A percentile compares a stretch with the other conserved stretches of the same genome.
Evolutionary conservation across 30 jellyfish, hydroid and myxozoan species (phyloP).

Genomic region (Pseudorhiza aurosa): DNA sequence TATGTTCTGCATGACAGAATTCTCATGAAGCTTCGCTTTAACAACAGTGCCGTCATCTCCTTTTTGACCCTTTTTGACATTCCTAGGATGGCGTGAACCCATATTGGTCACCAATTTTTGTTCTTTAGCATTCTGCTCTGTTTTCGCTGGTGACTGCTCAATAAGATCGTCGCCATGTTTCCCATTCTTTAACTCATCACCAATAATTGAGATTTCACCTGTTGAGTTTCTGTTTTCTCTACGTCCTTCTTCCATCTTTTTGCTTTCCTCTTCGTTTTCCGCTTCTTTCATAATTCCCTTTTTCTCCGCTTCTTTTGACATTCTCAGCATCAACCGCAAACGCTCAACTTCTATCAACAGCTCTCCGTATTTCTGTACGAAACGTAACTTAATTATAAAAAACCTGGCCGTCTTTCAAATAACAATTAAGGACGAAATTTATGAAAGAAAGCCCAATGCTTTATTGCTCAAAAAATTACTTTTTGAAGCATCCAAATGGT

Average conservation of each 20-base stretch:
- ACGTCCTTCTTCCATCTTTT: neutral
- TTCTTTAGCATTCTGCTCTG: too few relatives aligned
- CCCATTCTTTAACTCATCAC: too few relatives aligned
- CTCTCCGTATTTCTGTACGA: slow-evolving; percentile 41
- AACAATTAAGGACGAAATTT: too few relatives aligned
- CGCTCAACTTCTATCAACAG: slow-evolving; percentile 38
- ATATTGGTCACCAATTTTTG: neutral
- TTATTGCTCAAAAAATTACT: too few relatives aligned
- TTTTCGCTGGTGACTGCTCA: too few relatives aligned
- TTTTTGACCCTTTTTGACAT: slow-evolving; percentile 34
- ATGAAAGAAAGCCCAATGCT: too few relatives aligned
- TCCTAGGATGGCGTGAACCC: slow-evolving; percentile 4
- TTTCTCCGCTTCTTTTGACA: neutral
- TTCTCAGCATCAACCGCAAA: slow-evolving; percentile 15
- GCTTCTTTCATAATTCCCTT: neutral
- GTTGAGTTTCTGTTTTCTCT: neutral
- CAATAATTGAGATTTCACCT: too few relatives aligned
- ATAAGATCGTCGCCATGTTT: too few relatives aligned
- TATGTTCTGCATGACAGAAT: neutral
- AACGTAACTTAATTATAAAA: neutral
- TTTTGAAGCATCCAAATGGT: too few relatives aligned
- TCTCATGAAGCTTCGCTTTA: neutral
- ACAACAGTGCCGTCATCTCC: slow-evolving; percentile 55
- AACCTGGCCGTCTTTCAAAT: too few relatives aligned
- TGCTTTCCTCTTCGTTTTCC: slow-evolving; percentile 1